Evolutionary conservation across 2,797 vertebrate genomes (phyloP).

Genomic region (Synaphobranchus kaupii): DNA sequence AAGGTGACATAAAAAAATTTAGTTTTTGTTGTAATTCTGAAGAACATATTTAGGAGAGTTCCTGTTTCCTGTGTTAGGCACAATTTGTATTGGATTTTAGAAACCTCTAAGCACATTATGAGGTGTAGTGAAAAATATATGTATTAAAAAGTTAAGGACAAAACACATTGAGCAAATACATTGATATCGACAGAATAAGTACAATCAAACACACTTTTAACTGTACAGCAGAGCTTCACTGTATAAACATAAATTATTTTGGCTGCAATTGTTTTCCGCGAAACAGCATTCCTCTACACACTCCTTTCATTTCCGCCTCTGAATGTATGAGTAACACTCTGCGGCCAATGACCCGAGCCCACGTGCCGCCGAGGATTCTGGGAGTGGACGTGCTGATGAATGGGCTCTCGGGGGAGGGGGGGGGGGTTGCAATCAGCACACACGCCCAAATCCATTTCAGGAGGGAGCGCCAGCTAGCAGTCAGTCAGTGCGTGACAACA

Average conservation of each 20-base stretch:
- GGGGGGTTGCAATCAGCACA: constrained; percentile 10
- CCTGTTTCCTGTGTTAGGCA: background rate
- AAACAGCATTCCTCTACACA: background rate
- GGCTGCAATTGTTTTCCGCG: background rate
- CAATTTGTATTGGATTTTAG: background rate
- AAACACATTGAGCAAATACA: background rate
- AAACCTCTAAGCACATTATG: background rate
- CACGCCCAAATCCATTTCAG: background rate
- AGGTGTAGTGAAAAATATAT: background rate
- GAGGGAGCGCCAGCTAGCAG: constrained; percentile 8
- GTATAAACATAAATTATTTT: no score
- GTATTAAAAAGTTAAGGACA: background rate
- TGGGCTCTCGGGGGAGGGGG: background rate
- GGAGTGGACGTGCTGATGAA: constrained; percentile 14
- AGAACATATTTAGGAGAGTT: no score
- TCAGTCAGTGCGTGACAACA: constrained; percentile 11
- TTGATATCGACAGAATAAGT: background rate
- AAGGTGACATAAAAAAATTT: no score
- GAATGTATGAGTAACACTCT: background rate
- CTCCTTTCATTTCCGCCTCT: background rate
- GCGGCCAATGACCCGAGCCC: background rate
- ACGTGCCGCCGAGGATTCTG: background rate
- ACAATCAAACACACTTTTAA: no score
- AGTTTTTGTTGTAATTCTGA: no score
- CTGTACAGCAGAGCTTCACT: no score